Conservation (phyloP, 1,140 invertebrate genomes). For the Pseudomyrmex pallidus region DNA sequence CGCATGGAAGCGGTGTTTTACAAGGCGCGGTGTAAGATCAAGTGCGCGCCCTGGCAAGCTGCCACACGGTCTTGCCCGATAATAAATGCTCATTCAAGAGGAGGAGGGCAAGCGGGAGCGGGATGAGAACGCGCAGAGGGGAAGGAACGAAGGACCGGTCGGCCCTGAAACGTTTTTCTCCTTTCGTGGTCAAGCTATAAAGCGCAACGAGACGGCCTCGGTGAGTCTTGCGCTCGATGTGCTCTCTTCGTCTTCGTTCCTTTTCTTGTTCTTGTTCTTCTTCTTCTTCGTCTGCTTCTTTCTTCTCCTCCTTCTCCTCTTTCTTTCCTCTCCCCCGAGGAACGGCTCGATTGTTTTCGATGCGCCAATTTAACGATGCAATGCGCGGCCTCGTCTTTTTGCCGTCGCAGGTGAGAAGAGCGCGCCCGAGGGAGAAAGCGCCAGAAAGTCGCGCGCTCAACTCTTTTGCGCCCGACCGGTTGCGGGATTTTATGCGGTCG, state of each 20-base stretch:
- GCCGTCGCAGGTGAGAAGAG: conserved; percentile 55
- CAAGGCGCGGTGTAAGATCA: conserved; percentile 77
- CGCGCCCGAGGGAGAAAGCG: conserved; percentile 22
- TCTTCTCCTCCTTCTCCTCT: not conserved
- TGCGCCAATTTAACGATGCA: conserved; percentile 65
- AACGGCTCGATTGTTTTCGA: conserved; percentile 67
- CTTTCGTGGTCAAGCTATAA: conserved; percentile 74
- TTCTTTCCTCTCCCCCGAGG: not conserved
- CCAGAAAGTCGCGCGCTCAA: conserved; percentile 11
- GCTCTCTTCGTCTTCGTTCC: conserved; percentile 33
- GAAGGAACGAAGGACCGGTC: conserved; percentile 66
- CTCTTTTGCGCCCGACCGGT: not conserved
- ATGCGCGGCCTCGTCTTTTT: conserved; percentile 58
- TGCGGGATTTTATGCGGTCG: conserved; percentile 34
- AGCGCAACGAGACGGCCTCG: conserved; percentile 75
- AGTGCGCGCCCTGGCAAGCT: conserved; percentile 74
- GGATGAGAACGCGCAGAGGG: conserved; percentile 34
- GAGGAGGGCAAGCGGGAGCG: conserved; percentile 36
- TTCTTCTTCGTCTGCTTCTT: conserved; percentile 18
- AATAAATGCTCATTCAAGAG: conserved; percentile 79
- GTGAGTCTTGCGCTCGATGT: conserved; percentile 68
- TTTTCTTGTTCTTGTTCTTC: conserved; percentile 17
- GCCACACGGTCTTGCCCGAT: conserved; percentile 73
- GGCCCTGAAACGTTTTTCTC: conserved; percentile 79
- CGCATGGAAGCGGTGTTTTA: conserved; percentile 74